phyloP scores from a whole-genome alignment of 2,888 invertebrate genomes.

The Hetaerina titia region DNA sequence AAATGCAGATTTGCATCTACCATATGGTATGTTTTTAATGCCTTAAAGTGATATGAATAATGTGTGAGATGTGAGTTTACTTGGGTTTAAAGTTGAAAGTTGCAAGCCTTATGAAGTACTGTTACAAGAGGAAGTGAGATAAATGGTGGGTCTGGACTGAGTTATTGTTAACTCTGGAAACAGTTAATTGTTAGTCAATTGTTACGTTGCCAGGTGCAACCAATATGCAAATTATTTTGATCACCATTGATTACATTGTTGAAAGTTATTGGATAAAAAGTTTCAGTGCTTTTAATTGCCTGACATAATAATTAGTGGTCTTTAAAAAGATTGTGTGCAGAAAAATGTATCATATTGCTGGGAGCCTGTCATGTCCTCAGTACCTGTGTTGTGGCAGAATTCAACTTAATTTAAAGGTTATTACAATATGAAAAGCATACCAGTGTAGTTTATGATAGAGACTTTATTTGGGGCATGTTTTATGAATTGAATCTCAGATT shows the following conservation, averaged over 20 bases:
- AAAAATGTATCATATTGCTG: conserved; percentile 4
- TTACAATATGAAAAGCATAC: background rate
- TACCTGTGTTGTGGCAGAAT: conserved; percentile 12
- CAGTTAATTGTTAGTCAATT: conserved; percentile 1
- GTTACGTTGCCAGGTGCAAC: background rate
- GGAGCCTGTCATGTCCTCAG: conserved; percentile 18
- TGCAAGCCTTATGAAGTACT: background rate
- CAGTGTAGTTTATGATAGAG: conserved; percentile 30
- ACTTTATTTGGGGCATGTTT: conserved; percentile 2
- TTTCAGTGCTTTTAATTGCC: conserved; percentile 7
- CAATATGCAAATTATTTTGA: conserved; percentile 8
- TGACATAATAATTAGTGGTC: background rate
- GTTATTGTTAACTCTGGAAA: background rate
- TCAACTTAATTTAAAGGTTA: conserved; percentile 6
- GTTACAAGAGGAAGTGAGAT: background rate
- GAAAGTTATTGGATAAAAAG: background rate
- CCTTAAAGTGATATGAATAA: background rate
- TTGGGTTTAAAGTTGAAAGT: background rate
- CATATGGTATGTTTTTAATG: background rate
- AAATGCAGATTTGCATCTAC: background rate
- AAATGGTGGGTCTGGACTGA: background rate
- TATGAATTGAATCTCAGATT: background rate
- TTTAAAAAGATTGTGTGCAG: background rate
- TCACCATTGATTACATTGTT: background rate
- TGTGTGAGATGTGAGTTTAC: background rate